Base-by-base conservation (phyloP, 1,140 invertebrate species). In the Sarcophaga bullata region DNA sequence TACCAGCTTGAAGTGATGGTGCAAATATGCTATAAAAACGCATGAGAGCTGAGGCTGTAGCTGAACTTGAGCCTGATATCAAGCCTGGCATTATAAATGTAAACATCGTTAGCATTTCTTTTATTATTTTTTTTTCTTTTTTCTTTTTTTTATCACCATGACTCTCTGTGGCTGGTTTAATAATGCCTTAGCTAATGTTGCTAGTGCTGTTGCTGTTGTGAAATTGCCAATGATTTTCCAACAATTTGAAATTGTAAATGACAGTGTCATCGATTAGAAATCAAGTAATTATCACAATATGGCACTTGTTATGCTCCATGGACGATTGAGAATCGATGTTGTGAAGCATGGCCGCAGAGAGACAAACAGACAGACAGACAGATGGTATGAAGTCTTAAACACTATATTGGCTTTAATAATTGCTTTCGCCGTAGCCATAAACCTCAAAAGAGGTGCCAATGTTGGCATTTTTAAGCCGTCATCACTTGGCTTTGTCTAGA, bases 271-370 rank as follows among this genome's bases (percentile, higher is more conserved):
- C 75, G 75, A 78, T 78, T 78, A 78, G 75, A 78, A 78, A 78
- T 78, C 75, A 78, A 78, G 75, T 78, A 78, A 78, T 78, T 78
- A 78, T 78, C 75, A 78, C 75, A 78, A 78, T 78, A 78, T 78
- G 75, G 75, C 75, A 78, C 75, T 78, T 78, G 75, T 78, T 78
- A 78, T 52, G 17, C 19, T 47, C 37, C 9, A 15, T 68, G 25
- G 25, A 17, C 62, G n/a, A 8, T 68, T 15, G 10, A 68, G 11
- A 52, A 13, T 9, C 50, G 4, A 52, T 52, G 13, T 52, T 52
- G 4, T 37, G 25, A 1, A 37, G 25, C 25, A 37, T 58, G 54
- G 54, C 54, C 13, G n/a, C 13, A 58, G 11, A 58, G n/a, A 58
- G 54, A 15, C 54, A 58, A 58, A 58, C n/a, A 58, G 54, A 58